A percentile compares a stretch with the other conserved stretches of the same genome.
Conservation (phyloP, 2,113 vertebrate genomes). For the Xenopus laevis region DNA sequence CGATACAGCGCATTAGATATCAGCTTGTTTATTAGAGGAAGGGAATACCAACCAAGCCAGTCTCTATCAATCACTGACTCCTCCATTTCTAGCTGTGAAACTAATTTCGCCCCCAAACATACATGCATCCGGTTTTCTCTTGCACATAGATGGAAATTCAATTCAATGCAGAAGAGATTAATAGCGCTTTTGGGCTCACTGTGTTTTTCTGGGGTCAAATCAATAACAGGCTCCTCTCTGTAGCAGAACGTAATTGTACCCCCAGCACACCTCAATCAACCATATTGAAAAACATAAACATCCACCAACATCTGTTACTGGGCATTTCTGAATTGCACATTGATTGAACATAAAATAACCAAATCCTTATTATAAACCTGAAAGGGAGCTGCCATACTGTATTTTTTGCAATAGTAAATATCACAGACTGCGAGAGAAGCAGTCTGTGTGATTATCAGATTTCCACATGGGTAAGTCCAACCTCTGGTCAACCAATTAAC, state of each 20-base stretch:
- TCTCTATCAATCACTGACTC: constrained; percentile 31
- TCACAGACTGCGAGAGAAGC: no score
- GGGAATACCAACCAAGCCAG: constrained; percentile 5
- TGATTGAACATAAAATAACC: no score
- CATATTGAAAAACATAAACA: no score
- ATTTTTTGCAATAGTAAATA: no score
- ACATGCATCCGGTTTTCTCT: constrained; percentile 18
- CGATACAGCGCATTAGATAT: constrained; percentile 32
- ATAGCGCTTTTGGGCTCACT: constrained; percentile 44
- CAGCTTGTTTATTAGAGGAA: constrained; percentile 19
- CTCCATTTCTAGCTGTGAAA: constrained; percentile 10
- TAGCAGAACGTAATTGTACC: constrained; percentile 61
- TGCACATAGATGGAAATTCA: constrained; percentile 54
- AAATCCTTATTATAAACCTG: no score
- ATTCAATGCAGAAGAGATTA: constrained; percentile 55
- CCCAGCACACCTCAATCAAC: constrained; percentile 52
- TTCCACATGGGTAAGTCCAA: no score
- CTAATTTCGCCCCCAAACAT: constrained; percentile 6
- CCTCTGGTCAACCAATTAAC: no score
- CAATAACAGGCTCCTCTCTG: constrained; percentile 65
- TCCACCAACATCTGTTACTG: no score
- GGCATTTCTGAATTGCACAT: no score
- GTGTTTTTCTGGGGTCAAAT: constrained; percentile 58
- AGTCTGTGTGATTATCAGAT: no score
- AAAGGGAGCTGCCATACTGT: no score